Conservation (phyloP, 2,888 invertebrate species). For the Leptopilina syphax region DNA sequence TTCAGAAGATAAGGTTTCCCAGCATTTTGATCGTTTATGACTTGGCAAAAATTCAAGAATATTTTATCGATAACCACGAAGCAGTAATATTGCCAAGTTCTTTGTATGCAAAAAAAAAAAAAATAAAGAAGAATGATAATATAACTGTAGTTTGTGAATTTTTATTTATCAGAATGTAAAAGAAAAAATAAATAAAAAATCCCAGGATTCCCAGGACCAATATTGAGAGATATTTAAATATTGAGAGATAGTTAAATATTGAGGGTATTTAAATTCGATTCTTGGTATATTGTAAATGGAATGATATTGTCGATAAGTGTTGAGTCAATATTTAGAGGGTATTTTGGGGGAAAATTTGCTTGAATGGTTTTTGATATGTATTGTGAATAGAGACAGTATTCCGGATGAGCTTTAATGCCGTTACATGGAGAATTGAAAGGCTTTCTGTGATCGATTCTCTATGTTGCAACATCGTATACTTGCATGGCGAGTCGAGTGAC, state of each 20-base stretch:
- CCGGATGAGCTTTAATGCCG: slow-evolving; percentile 9
- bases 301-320: not conserved
- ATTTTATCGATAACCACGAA: not conserved
- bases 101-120: not conserved
- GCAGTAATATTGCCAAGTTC: slow-evolving; percentile 14
- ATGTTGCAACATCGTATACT: slow-evolving; percentile 6
- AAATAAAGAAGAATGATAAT: not conserved
- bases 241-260: too few relatives aligned
- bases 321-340: too few relatives aligned
- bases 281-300: not conserved
- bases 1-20: not conserved
- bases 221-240: too few relatives aligned
- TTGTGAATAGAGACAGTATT: slow-evolving; percentile 4
- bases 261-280: too few relatives aligned
- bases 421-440: slow-evolving; percentile 19
- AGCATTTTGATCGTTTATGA: slow-evolving; percentile 8
- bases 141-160: not conserved
- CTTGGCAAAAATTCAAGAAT: slow-evolving; percentile 21
- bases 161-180: not conserved
- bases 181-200: not conserved
- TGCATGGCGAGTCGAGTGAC: slow-evolving; percentile 9
- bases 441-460: slow-evolving; percentile 28
- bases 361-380: not conserved
- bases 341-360: not conserved
- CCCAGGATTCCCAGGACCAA: too few relatives aligned